Evolutionary conservation across 2,888 invertebrate species (phyloP).

Genomic region (Gastracanthus pulcherrimus): DNA sequence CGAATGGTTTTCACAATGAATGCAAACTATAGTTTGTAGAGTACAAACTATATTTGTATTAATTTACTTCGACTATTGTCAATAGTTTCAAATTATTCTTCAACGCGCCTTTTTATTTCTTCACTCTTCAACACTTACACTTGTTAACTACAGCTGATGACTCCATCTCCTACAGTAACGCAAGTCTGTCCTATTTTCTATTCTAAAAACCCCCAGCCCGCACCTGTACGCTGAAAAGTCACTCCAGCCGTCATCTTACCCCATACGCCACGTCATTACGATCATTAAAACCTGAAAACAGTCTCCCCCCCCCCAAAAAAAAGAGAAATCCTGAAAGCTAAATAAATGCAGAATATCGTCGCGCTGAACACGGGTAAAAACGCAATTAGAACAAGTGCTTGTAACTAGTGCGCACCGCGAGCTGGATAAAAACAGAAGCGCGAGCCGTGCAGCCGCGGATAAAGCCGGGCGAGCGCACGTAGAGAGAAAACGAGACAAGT

Average conservation of each 20-base stretch:
- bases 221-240: neutral
- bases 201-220: neutral
- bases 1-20: no score
- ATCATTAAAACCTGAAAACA: neutral
- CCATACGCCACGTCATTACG: neutral
- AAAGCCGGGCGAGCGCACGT: no score
- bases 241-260: neutral
- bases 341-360: neutral
- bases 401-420: neutral
- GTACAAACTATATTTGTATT: no score
- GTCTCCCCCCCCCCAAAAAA: neutral
- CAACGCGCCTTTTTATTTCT: no score
- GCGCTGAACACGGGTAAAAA: neutral
- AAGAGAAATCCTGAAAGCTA: neutral
- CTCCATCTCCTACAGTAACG: no score
- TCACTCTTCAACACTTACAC: neutral
- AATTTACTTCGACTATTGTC: no score
- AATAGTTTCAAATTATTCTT: no score
- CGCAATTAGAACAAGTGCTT: neutral
- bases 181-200: neutral
- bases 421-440: neutral
- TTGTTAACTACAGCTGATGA: neutral
- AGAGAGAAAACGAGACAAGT: neutral
- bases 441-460: neutral
- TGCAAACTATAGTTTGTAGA: no score